Conservation (phyloP, 1,140 invertebrate genomes). For the Rhyzopertha dominica region DNA sequence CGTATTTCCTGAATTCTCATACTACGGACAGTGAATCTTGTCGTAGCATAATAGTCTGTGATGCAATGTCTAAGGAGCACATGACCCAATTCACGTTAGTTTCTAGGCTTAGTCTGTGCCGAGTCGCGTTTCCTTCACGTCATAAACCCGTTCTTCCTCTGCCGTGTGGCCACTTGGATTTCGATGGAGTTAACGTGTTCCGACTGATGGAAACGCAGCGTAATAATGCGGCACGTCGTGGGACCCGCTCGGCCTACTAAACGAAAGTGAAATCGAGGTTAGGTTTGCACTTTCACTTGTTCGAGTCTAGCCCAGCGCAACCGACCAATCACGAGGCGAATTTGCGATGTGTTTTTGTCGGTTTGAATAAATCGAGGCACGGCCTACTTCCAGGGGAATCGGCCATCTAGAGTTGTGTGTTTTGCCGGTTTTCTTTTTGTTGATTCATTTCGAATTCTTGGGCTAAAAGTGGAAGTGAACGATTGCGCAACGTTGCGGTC, state of each 20-base stretch:
- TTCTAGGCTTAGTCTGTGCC: slow-evolving; percentile 37
- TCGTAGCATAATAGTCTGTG: slow-evolving; percentile 40
- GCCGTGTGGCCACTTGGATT: slow-evolving; percentile 2
- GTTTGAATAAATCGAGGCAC: slow-evolving; percentile 44
- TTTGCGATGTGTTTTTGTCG: slow-evolving; percentile 37
- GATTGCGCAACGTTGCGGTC: slow-evolving; percentile 22
- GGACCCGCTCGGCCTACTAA: slow-evolving; percentile 47
- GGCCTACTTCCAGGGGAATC: slow-evolving; percentile 40
- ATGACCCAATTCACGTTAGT: slow-evolving; percentile 43
- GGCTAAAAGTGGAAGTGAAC: slow-evolving; percentile 15
- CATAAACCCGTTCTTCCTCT: slow-evolving; percentile 18
- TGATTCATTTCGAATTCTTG: slow-evolving; percentile 18
- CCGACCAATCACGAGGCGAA: slow-evolving; percentile 34
- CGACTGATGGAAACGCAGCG: slow-evolving; percentile 1
- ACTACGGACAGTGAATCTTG: slow-evolving; percentile 16
- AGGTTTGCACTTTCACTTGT: slow-evolving; percentile 48
- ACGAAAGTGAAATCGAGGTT: slow-evolving; percentile 48
- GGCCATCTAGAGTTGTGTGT: slow-evolving; percentile 34
- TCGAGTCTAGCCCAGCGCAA: slow-evolving; percentile 42
- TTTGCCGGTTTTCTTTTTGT: slow-evolving; percentile 25
- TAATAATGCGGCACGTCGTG: slow-evolving; percentile 35
- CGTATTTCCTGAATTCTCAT: slow-evolving; percentile 18
- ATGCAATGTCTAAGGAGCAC: slow-evolving; percentile 44
- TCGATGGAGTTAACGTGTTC: background rate
- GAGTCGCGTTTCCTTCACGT: slow-evolving; percentile 17